Evolutionary conservation across 2,113 vertebrate genomes (phyloP).

Genomic region (Heterochromis multidens): DNA sequence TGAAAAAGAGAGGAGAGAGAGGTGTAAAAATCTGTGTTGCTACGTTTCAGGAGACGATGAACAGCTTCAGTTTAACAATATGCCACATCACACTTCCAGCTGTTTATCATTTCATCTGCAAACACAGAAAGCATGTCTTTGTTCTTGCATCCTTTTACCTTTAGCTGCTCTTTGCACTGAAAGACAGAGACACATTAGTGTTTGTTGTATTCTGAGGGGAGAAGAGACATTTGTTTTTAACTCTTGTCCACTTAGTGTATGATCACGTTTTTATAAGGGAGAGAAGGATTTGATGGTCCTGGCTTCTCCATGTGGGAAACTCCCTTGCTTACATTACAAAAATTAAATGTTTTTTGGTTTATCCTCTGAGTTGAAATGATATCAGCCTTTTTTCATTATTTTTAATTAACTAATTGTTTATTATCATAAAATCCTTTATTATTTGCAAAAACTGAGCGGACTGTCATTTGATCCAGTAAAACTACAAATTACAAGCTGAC

Average conservation of each 20-base stretch:
- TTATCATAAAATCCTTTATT: neutral
- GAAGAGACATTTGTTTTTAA: neutral
- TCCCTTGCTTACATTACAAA: neutral
- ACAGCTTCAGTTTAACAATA: neutral
- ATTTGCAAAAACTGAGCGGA: neutral
- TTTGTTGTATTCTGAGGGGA: neutral
- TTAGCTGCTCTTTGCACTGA: neutral
- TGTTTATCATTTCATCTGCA: conserved; percentile 3
- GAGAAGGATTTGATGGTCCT: no score
- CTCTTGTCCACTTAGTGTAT: neutral
- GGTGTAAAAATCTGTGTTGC: conserved; percentile 41
- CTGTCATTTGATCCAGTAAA: neutral
- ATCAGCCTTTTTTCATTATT: neutral
- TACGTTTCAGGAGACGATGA: neutral
- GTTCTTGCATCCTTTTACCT: conserved; percentile 1
- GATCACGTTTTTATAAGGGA: neutral
- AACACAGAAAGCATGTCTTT: neutral
- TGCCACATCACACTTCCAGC: conserved; percentile 11
- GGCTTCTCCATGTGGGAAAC: neutral
- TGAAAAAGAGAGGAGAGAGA: conserved; percentile 14
- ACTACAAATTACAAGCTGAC: neutral
- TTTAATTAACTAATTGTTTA: neutral
- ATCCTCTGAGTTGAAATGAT: no score
- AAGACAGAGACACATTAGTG: neutral
- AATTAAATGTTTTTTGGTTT: neutral